Conservation (phyloP, 2,888 invertebrate species). For the Iphiclides podalirius region DNA sequence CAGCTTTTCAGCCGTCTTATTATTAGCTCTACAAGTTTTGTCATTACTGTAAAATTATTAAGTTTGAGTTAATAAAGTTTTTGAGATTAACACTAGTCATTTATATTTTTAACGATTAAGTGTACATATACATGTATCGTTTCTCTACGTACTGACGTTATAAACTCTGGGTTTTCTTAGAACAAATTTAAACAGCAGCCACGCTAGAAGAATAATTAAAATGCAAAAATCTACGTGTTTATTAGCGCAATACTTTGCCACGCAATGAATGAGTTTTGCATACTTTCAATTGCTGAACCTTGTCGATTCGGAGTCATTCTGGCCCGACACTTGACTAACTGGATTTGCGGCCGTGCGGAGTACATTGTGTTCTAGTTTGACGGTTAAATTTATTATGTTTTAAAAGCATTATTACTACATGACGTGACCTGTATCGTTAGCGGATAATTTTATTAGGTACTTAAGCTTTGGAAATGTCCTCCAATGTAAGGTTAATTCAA, state of each 20-base stretch:
- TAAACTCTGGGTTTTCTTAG: no score
- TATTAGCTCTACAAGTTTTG: no score
- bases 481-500: no score
- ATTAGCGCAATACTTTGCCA: constrained; percentile 30
- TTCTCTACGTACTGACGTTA: no score
- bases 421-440: neutral
- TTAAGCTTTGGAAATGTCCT: no score
- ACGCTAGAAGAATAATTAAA: neutral
- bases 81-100: no score
- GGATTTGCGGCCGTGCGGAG: constrained; percentile 37
- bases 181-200: neutral
- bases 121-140: no score
- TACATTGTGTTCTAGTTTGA: constrained; percentile 26
- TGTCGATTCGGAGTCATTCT: constrained; percentile 35
- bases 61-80: no score
- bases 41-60: no score
- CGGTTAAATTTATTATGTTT: neutral
- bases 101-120: no score
- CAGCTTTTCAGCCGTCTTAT: no score
- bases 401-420: neutral
- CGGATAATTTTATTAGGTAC: no score
- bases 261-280: constrained; percentile 47
- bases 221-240: constrained; percentile 3
- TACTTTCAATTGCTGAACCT: constrained; percentile 59
- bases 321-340: constrained; percentile 39